Evolutionary conservation across 2,888 invertebrate species (phyloP), one percentile per base, ranked within the genome.

Genomic region (Lomographa bimaculata): DNA sequence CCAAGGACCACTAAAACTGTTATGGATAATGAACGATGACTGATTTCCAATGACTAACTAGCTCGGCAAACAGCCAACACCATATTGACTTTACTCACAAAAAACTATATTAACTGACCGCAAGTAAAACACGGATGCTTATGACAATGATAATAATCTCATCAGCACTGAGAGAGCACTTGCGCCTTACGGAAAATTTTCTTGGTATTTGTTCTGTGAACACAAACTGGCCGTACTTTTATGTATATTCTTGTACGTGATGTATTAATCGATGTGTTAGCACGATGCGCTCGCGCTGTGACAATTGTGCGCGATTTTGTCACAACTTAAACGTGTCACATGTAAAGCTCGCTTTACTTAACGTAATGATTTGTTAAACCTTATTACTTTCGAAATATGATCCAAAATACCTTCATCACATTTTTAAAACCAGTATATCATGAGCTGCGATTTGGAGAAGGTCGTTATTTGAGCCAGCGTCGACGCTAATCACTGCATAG

Each of bases 31-130:
- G 75, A 74, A 55, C 69, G 75, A 71, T 73, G 76, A 79, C 62
- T 72, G 77, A 79, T 71, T 62, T 44, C 46, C 59, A 57, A 75
- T 80, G 76, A 79, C 76, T 77, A 77, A 79, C 71, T 59, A 50
- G 32, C 32, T 71, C 70, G 71, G 75, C 78, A 78, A 82, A 83
- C 54, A 78, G 51, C 70, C 72, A 75, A 64, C 64, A 71, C 66
- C 63, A 57, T 81, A 70, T 81, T 80, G 64, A 78, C 73, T 72
- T 71, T 68, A 65, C 64, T 60, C 62, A 56, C 62, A 61, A 62
- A 70, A 68, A 67, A 69, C 44, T 57, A 54, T 50, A 57, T n/a
- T n/a, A 57, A 50, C 45, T 44, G 50, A 64, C 59, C 55, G 47
- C 63, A 62, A 63, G 41, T 51, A 57, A 58, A 60, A 70, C 59